These are phyloP conservation scores for Steatornis caripensis DNA, from an alignment of 2,113 vertebrate genomes.

Conservation along the genomic window DNA sequence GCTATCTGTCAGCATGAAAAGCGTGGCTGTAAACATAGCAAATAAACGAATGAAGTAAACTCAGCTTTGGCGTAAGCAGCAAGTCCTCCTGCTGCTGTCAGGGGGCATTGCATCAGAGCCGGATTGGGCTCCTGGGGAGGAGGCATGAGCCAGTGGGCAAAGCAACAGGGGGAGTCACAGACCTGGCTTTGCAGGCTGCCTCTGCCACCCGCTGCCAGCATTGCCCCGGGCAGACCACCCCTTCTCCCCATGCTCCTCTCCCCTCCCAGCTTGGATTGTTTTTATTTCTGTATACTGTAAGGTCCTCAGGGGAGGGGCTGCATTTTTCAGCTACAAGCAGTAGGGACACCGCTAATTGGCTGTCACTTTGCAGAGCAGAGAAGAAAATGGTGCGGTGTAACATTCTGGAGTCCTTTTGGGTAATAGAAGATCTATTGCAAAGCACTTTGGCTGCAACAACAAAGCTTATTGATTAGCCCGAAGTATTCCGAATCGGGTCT, in stretches of 20 bases:
- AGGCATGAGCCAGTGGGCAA: neutral
- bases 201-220: neutral
- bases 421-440: neutral
- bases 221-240: neutral
- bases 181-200: slow-evolving; percentile 28
- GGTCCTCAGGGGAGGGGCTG: neutral
- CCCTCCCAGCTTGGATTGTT: neutral
- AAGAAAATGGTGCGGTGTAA: neutral
- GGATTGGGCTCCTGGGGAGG: neutral
- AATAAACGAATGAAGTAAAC: neutral
- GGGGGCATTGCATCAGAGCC: neutral
- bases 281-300: neutral
- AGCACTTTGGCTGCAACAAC: slow-evolving; percentile 30
- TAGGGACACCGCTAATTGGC: neutral
- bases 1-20: neutral
- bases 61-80: neutral
- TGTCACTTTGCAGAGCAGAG: neutral
- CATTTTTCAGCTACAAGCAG: neutral
- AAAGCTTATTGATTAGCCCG: neutral
- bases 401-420: neutral
- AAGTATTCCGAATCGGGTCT: neutral
- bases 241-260: neutral
- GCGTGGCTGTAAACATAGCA: neutral
- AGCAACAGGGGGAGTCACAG: slow-evolving; percentile 59
- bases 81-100: neutral